These are phyloP conservation scores for Anhinga anhinga DNA, from an alignment of 2,113 vertebrate genomes.

Conservation along the genomic window DNA sequence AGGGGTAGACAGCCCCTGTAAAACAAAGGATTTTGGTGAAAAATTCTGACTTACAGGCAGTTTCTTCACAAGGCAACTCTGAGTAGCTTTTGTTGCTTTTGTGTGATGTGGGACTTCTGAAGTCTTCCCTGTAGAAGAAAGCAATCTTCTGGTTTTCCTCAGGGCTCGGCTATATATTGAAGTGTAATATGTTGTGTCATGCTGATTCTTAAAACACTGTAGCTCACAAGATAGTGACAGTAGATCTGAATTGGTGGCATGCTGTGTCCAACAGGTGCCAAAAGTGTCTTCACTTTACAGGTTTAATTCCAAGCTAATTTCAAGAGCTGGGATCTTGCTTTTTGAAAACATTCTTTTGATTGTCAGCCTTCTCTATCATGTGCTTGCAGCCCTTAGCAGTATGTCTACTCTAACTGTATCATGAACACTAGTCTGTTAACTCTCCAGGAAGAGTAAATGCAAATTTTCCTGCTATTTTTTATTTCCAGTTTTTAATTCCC, in stretches of 20 bases:
- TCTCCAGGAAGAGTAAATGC: not conserved
- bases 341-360: not conserved
- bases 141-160: not conserved
- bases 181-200: not conserved
- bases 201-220: not conserved
- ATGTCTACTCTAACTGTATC: not conserved
- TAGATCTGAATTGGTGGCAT: not conserved
- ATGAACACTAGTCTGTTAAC: not conserved
- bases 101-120: not conserved
- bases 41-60: not conserved
- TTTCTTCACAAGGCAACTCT: not conserved
- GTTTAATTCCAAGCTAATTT: not conserved
- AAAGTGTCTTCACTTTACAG: not conserved
- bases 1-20: not conserved
- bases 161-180: not conserved
- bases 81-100: not conserved
- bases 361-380: not conserved
- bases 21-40: not conserved
- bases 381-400: not conserved
- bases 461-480: not conserved
- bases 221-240: not conserved
- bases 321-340: not conserved
- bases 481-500: not conserved
- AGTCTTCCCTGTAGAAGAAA: not conserved
- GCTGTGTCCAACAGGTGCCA: not conserved